Evolutionary conservation across 2,797 vertebrate species (phyloP).

Genomic region (Falco novaeseelandiae): DNA sequence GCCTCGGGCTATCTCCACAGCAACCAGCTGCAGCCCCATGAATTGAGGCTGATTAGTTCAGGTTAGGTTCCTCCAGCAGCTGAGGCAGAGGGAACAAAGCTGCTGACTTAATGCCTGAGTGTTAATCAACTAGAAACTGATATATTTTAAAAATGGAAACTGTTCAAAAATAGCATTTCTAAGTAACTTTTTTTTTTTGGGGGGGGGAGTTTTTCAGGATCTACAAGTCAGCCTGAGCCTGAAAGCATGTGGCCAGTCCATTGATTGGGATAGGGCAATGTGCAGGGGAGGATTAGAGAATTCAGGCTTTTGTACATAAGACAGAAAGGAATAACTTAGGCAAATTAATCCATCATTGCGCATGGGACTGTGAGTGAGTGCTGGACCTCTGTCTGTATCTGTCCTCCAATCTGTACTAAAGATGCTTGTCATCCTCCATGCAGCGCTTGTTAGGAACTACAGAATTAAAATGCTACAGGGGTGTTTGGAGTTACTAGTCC

Average conservation of each 20-base stretch:
- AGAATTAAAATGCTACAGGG: accelerated
- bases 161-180: background rate
- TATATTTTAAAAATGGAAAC: background rate
- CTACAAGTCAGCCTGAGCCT: background rate
- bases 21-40: conserved; percentile 55
- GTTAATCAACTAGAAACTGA: conserved; percentile 31
- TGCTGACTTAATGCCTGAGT: background rate
- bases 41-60: conserved; percentile 68
- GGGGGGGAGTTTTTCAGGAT: background rate
- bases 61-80: conserved; percentile 57
- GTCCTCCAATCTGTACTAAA: background rate
- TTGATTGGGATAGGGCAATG: accelerated
- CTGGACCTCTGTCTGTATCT: background rate
- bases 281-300: background rate
- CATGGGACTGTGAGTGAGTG: background rate
- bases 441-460: background rate
- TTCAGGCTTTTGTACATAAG: background rate
- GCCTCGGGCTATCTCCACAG: conserved; percentile 57
- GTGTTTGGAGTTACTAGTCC: background rate
- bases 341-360: conserved; percentile 38
- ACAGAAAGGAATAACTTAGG: conserved; percentile 4
- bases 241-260: background rate
- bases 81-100: conserved; percentile 54
- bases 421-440: accelerated
- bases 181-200: background rate